Evolutionary conservation across 2,888 invertebrate genomes (phyloP), one percentile per base, ranked within the genome.

Genomic region (Arge pagana): DNA sequence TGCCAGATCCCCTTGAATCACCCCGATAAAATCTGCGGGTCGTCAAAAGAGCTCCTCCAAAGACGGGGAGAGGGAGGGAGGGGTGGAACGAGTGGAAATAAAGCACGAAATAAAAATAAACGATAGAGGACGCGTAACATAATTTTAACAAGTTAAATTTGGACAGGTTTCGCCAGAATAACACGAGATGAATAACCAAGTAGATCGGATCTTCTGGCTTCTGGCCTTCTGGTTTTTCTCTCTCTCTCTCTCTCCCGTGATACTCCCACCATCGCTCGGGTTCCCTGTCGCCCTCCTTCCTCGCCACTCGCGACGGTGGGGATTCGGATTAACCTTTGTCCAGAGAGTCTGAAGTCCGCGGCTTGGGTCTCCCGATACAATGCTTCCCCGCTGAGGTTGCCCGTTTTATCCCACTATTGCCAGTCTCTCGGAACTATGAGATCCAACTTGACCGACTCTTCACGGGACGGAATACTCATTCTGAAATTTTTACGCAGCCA

Each of bases 171-270:
- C 60, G 55, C 58, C 56, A 56, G 61, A 63, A 64, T 60, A 61
- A 57, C 57, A 62, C 60, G 62, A 61, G 63, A 61, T 54, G 67
- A 64, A 67, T 67, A 66, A 65, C 55, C 62, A 63, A 67, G 65
- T 66, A 63, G 66, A 65, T 65, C 63, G 61, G 56, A 62, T 63
- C 61, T 64, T 59, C 33, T 45, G 42, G 42, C 42, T 42, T 30
- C 42, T 42, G 28, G 42, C 30, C 16, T 42, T 31, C 42, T 30
- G 42, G 42, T n/a, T n/a, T n/a, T n/a, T n/a, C n/a, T n/a, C n/a
- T n/a, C n/a, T n/a, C n/a, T 56, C 48, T 50, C 36, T 49, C 49
- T 48, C 50, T 49, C 62, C 61, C 37, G 60, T 55, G 57, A 60
- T 19, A 24, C 19, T 21, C 16, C 26, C 41, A 24, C 42, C 59